Evolutionary conservation across 2,888 invertebrate genomes (phyloP).

Genomic region (Sarcophaga carnaria): DNA sequence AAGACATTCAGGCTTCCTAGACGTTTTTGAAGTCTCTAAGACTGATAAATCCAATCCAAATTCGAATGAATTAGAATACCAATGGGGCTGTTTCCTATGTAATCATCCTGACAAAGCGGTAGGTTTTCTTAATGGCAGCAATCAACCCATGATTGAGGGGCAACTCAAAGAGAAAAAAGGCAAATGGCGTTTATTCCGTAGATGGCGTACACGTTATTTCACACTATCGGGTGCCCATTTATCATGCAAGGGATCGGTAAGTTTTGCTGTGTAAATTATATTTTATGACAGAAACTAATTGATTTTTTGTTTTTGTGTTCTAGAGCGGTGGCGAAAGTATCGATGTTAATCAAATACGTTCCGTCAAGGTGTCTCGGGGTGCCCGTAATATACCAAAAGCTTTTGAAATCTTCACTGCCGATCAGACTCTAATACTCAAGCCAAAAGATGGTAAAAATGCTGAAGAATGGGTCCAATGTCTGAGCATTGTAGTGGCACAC

Average conservation of each 20-base stretch:
- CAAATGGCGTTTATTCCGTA: slow-evolving; percentile 93
- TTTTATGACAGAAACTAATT: neutral
- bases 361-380: slow-evolving; percentile 95
- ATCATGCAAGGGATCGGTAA: slow-evolving; percentile 91
- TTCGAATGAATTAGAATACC: slow-evolving; percentile 82
- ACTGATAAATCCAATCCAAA: slow-evolving; percentile 82
- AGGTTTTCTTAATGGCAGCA: slow-evolving; percentile 90
- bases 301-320: slow-evolving; percentile 1
- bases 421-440: slow-evolving; percentile 95
- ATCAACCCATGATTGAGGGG: slow-evolving; percentile 94
- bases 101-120: slow-evolving; percentile 95
- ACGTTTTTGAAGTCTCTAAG: slow-evolving; percentile 92
- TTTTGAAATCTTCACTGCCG: slow-evolving; percentile 97
- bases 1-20: slow-evolving; percentile 93
- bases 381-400: slow-evolving; percentile 96
- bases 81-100: slow-evolving; percentile 96
- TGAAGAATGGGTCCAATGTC: slow-evolving; percentile 97
- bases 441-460: slow-evolving; percentile 97
- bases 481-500: slow-evolving; percentile 95
- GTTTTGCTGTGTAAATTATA: slow-evolving; percentile 71
- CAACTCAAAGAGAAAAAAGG: slow-evolving; percentile 96
- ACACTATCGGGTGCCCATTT: slow-evolving; percentile 96
- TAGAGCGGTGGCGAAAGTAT: slow-evolving; percentile 93
- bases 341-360: slow-evolving; percentile 95
- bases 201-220: slow-evolving; percentile 97